Base-by-base conservation (phyloP, 2,113 vertebrate genomes). In the Silurus meridionalis region DNA sequence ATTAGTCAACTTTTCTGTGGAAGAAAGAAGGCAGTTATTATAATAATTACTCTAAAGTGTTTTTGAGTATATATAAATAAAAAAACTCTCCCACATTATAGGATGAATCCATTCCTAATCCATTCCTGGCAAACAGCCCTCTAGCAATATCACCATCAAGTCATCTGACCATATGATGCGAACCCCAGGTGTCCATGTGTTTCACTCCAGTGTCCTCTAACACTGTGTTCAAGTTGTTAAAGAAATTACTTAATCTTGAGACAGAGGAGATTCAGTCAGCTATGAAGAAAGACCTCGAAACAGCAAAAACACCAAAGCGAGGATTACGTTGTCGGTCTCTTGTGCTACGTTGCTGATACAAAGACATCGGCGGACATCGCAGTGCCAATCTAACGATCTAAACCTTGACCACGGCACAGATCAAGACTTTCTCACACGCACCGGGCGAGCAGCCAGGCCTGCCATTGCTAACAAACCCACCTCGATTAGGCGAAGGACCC, bases 211-310 rank as follows among this genome's bases (percentile, higher is more conserved):
- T 72, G 50, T 89, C 21, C 46, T 78, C 61, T 89, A 92, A 94
- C 91, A 93, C 84, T 52, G 89, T 57, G 89, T 52, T 85, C 82
- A 89, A 92, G 80, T 95, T 95, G 90, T 96, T 96, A 94, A 95
- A 95, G 89, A 94, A 94, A 95, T 95, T 92, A 94, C 77, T 93
- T 94, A 94, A 94, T 95, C 84, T 88, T 28, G 86, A 91, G 90
- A 93, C 93, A 93, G 72, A 92, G 89, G 89, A 93, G 82, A 93
- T 81, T 91, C 92, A 93, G 90, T 92, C 92, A 93, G 83, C 92
- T 94, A 92, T 91, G 63, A 88, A 92, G 89, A 89, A 87, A 86
- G 82, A 89, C 13, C 75, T 91, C 87, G 87, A 87, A 50, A 88
- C 80, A 91, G 84, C 81, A 67, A 89, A 91, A 89, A 37, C 37